phyloP scores from a whole-genome alignment of 2,113 vertebrate genomes.

The Sinosuthora webbiana region DNA sequence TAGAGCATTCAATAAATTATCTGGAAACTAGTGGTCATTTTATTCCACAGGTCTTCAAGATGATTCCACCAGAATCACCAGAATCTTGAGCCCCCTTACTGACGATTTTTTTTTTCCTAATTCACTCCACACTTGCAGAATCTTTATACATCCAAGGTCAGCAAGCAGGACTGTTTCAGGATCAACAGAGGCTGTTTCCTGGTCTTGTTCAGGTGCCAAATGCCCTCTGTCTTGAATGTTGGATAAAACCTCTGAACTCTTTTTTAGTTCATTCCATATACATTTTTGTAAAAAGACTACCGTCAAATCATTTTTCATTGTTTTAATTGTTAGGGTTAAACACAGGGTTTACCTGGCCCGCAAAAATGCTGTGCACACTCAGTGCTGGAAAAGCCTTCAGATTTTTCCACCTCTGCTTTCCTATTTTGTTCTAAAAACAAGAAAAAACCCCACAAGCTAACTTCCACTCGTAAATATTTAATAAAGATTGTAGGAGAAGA shows the following conservation, averaged over 20 bases:
- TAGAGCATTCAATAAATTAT: background rate
- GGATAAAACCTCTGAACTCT: background rate
- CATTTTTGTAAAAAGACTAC: background rate
- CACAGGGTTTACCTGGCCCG: background rate
- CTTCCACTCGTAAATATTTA: conserved; percentile 29
- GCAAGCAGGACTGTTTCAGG: background rate
- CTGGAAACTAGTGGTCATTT: background rate
- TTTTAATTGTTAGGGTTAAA: background rate
- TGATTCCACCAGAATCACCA: background rate
- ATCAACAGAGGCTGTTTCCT: background rate
- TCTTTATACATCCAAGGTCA: background rate
- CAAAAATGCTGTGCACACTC: background rate
- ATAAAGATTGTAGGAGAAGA: background rate
- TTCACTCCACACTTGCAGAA: background rate
- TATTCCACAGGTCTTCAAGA: background rate
- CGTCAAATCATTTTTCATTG: background rate
- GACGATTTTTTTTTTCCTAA: background rate
- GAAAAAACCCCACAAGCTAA: background rate
- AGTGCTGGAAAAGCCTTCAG: background rate
- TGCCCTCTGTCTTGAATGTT: background rate
- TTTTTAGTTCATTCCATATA: background rate
- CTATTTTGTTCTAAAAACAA: background rate
- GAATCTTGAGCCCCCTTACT: background rate
- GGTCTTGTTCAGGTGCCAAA: background rate
- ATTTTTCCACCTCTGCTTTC: background rate